Base-by-base conservation (phyloP, 2,797 vertebrate species). In the Tokudaia muenninki region DNA sequence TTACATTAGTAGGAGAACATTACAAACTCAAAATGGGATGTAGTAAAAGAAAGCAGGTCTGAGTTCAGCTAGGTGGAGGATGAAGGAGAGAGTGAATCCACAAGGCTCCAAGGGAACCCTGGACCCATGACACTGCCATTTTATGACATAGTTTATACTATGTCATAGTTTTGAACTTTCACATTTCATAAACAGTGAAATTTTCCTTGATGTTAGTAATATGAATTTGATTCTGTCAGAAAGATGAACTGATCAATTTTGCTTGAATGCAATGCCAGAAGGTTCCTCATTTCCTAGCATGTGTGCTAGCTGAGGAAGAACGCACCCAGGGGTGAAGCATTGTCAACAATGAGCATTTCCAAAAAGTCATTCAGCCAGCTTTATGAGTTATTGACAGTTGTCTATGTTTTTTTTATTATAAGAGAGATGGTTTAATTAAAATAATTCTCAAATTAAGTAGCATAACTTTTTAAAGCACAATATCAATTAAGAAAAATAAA, bases 181-280 rank as follows among this genome's bases (percentile, higher is more conserved):
- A 50, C 55, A 22, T 88, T 94, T 26, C 31, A 37, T 57, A 31
- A 26, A 4, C 9, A 44, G 5, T 67, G 11, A 79, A 29, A 59
- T 72, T 78, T 65, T 21, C 29, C 6, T 44, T 24, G 9, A 37
- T 78, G 19, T 41, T 37, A 79, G 31, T 59, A 88, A 34, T 88
- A 34, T 67, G 3, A 95, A 97, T 93, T 26, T 44, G 16, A 21
- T 63, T 96, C 34, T 78, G 1, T 80, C 6, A 86, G 21, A 86
- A 96, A 70, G 11, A 78, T 7, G 9, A 72, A 10, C 6, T 24
- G 19, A 1, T 31, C 57, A n/a, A 67, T 92, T 78, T 26, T 89
- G 22, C 26, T 74, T 90, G 3, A 34, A 7, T 4, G 37, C 13
- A 92, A 52, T 31, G 8, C 0, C 37, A 57, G 13, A 37, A 94